Evolutionary conservation across 2,797 vertebrate genomes (phyloP).

Genomic region (Eulemur mongoz): DNA sequence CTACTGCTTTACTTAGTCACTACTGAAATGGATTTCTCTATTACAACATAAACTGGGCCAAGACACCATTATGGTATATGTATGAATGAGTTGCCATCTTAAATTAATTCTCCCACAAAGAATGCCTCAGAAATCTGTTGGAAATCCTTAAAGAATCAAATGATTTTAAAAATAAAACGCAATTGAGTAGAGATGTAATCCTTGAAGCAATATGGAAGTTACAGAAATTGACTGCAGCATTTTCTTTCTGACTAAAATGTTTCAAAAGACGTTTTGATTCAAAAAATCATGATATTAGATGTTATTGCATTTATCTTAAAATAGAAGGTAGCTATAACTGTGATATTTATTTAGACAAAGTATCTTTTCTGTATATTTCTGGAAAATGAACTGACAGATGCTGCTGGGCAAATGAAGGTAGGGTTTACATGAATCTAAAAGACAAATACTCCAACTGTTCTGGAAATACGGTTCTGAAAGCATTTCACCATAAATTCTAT

Average conservation of each 20-base stretch:
- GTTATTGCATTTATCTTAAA: slow-evolving; percentile 59
- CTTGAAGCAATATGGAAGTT: slow-evolving; percentile 31
- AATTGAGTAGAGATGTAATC: slow-evolving; percentile 31
- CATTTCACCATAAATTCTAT: background rate
- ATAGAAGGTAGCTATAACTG: slow-evolving; percentile 52
- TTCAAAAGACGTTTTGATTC: slow-evolving; percentile 59
- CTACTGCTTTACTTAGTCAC: slow-evolving; percentile 71
- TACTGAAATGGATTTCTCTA: slow-evolving; percentile 62
- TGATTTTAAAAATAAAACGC: slow-evolving; percentile 38
- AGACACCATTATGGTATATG: slow-evolving; percentile 35
- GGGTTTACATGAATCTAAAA: slow-evolving; percentile 47
- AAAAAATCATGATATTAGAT: slow-evolving; percentile 56
- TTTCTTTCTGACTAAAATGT: slow-evolving; percentile 52
- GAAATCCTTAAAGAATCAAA: slow-evolving; percentile 68
- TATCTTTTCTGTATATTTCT: slow-evolving; percentile 48
- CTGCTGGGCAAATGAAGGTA: background rate
- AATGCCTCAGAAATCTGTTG: slow-evolving; percentile 21
- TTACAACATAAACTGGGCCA: slow-evolving; percentile 64
- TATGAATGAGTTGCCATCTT: slow-evolving; percentile 65
- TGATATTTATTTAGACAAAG: slow-evolving; percentile 66
- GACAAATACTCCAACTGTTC: slow-evolving; percentile 16
- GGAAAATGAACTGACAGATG: background rate
- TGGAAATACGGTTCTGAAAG: slow-evolving; percentile 39
- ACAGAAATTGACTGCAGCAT: slow-evolving; percentile 19
- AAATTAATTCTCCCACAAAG: slow-evolving; percentile 54